Evolutionary conservation across 2,113 vertebrate genomes (phyloP), one percentile per base, ranked within the genome.

Genomic region (Spea bombifrons): DNA sequence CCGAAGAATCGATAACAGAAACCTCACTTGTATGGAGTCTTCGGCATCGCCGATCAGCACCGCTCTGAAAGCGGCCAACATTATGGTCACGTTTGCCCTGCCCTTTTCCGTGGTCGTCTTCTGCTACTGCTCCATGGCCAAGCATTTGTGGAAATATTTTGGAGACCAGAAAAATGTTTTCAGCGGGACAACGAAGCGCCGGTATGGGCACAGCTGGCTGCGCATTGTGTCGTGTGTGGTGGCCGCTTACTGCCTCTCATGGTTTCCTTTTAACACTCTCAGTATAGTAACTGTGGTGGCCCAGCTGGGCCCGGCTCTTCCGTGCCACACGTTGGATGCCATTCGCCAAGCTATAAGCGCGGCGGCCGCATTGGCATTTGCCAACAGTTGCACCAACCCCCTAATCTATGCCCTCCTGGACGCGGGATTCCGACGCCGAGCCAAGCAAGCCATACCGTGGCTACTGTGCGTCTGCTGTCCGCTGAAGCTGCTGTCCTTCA

Each of bases 341-440:
- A 83, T 92, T 49, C 66, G 15, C 8, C 83, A 87, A 63, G 93
- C 92, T 3, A 82, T 94, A 55, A 8, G 81, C 0, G 0, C 89
- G 45, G 90, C 93, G 4, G 91, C 92, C 78, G 94, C 93, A 83
- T 81, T 96, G 85, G 95, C 94, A 12, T 96, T 96, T 76, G 47
- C 92, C 66, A 93, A 93, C 89, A 94, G 94, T 85, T 94, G 94
- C n/a, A 78, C 94, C 69, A 96, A 95, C 81, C 95, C 95, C 3
- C 83, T 89, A 78, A 88, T 96, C 84, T 96, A 95, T 12, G 85
- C 93, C 5, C 87, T 93, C 49, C 87, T 96, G 83, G 95, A 96
- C 76, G 86, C 87, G 30, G 89, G 92, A 44, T 96, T 95, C 87
- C 91, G 88, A 7, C 86, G 71, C n/a, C 85, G 84, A 0, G 89